A percentile compares a stretch with the other conserved stretches of the same genome.
phyloP scores from a whole-genome alignment of 2,797 vertebrate species.

The Menidia menidia region DNA sequence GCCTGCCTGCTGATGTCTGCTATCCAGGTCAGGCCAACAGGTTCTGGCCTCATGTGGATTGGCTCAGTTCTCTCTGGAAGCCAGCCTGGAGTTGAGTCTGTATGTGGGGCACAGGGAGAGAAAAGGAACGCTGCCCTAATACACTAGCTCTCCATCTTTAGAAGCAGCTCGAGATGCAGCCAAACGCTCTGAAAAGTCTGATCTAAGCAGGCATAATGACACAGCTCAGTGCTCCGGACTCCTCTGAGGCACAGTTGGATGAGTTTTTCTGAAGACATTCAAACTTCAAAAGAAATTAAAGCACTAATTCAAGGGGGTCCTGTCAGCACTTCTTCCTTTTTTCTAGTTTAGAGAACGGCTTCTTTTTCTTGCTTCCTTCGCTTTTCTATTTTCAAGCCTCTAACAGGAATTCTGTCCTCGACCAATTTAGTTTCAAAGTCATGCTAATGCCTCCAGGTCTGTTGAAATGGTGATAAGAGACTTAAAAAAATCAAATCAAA shows the following conservation, averaged over 20 bases:
- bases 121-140: slow-evolving; percentile 56
- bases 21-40: slow-evolving; percentile 81
- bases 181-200: slow-evolving; percentile 60
- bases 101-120: slow-evolving; percentile 79
- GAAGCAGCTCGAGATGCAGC: slow-evolving; percentile 58
- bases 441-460: slow-evolving; percentile 51
- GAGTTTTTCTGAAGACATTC: slow-evolving; percentile 52
- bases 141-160: slow-evolving; percentile 64
- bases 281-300: slow-evolving; percentile 58
- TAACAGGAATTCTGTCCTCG: slow-evolving; percentile 43
- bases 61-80: slow-evolving; percentile 78
- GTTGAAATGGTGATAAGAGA: slow-evolving; percentile 56
- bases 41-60: slow-evolving; percentile 78
- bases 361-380: slow-evolving; percentile 10
- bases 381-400: slow-evolving; percentile 16
- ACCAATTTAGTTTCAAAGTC: slow-evolving; percentile 62
- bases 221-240: slow-evolving; percentile 60
- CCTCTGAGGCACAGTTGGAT: slow-evolving; percentile 47
- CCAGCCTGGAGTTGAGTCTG: slow-evolving; percentile 72
- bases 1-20: slow-evolving; percentile 60
- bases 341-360: slow-evolving; percentile 35
- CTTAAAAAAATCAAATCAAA: slow-evolving; percentile 49
- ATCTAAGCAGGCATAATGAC: slow-evolving; percentile 64
- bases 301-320: slow-evolving; percentile 49
- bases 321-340: slow-evolving; percentile 10